Evolutionary conservation across 2,888 invertebrate genomes (phyloP).

Genomic region (Osmoderma eremita): DNA sequence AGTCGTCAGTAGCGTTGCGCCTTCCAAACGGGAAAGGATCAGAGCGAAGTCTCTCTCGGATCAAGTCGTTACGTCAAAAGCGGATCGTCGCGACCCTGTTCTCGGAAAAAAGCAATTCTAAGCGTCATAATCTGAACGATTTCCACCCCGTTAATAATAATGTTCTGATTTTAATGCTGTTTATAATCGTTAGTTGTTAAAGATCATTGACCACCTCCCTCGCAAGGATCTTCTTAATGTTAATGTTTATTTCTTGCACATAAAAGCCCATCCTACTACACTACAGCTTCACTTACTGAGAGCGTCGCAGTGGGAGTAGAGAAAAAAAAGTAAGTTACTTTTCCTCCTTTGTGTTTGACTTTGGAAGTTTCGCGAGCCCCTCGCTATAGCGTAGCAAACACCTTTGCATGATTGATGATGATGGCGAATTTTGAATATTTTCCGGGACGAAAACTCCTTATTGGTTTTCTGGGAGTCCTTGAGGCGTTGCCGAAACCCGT

Average conservation of each 20-base stretch:
- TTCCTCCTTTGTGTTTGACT: slow-evolving; percentile 10
- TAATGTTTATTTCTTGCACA: no score
- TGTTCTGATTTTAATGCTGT: no score
- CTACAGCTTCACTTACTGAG: no score
- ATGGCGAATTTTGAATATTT: slow-evolving; percentile 14
- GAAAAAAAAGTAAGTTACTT: slow-evolving; percentile 28
- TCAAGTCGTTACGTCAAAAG: slow-evolving; percentile 3
- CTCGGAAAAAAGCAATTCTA: neutral
- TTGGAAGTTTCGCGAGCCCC: neutral
- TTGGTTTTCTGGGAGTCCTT: slow-evolving; percentile 9
- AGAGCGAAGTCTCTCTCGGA: neutral
- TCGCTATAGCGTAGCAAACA: neutral
- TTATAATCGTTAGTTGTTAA: no score
- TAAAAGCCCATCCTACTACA: no score
- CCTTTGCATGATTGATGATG: slow-evolving; percentile 28
- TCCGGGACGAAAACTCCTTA: slow-evolving; percentile 12
- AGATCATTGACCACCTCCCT: no score
- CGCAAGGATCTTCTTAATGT: no score
- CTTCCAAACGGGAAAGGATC: slow-evolving; percentile 46
- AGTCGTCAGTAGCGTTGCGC: slow-evolving; percentile 52
- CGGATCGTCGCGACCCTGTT: slow-evolving; percentile 5
- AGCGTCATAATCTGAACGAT: no score
- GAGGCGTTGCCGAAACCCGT: neutral
- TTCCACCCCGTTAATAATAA: no score
- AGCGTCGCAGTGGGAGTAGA: no score